These are phyloP conservation scores for Opisthograptis luteolata DNA, from an alignment of 2,888 invertebrate genomes.

Conservation along the genomic window DNA sequence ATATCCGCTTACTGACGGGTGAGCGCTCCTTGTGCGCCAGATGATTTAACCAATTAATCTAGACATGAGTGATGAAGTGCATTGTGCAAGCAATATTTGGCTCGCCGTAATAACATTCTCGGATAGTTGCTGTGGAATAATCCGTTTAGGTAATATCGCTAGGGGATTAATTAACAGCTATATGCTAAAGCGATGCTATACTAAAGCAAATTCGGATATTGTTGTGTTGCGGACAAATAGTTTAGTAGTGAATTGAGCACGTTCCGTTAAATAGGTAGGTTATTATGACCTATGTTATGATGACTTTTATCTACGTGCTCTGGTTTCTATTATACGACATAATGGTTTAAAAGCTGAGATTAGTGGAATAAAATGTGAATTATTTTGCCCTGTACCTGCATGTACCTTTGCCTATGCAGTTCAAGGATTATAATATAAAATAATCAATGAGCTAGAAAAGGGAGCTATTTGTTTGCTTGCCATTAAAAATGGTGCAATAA, in stretches of 20 bases:
- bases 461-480: too few species aligned
- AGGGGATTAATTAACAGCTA: slow-evolving; percentile 26
- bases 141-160: slow-evolving; percentile 32
- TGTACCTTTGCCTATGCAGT: too few species aligned
- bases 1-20: slow-evolving; percentile 59
- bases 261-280: neutral
- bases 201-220: slow-evolving; percentile 31
- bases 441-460: too few species aligned
- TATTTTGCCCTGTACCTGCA: too few species aligned
- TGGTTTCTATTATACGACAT: too few species aligned
- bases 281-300: neutral
- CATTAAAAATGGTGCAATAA: too few species aligned
- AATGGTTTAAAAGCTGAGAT: too few species aligned
- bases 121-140: slow-evolving; percentile 26
- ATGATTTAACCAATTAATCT: slow-evolving; percentile 62
- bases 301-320: too few species aligned
- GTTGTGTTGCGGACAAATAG: slow-evolving; percentile 27
- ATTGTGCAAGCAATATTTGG: slow-evolving; percentile 43
- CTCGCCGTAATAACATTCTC: slow-evolving; percentile 27
- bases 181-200: slow-evolving; percentile 28
- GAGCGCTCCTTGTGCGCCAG: slow-evolving; percentile 51
- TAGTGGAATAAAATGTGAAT: too few species aligned
- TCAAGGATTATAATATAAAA: too few species aligned
- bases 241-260: slow-evolving; percentile 15
- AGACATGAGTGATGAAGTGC: slow-evolving; percentile 56